Evolutionary conservation across 2,113 vertebrate genomes (phyloP).

Genomic region (Apaloderma vittatum): DNA sequence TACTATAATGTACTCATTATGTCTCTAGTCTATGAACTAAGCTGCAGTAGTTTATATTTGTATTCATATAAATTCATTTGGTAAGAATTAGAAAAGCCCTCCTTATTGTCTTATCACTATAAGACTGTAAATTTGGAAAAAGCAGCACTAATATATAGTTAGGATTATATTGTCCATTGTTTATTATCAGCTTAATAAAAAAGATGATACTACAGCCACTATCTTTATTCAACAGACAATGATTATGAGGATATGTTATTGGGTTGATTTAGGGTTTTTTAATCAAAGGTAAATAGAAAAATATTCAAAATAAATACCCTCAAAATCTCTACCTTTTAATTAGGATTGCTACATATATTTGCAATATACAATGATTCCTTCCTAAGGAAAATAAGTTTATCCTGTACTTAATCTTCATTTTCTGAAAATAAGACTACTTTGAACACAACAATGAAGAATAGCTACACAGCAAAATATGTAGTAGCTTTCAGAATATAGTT

Average conservation of each 20-base stretch:
- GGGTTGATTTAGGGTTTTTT: accelerated
- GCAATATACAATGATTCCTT: background rate
- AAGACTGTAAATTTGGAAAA: background rate
- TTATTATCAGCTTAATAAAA: background rate
- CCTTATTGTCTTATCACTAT: background rate
- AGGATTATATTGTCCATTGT: background rate
- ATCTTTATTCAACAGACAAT: background rate
- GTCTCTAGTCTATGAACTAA: background rate
- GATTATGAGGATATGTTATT: background rate
- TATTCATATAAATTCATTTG: background rate
- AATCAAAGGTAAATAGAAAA: background rate
- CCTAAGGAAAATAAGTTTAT: background rate
- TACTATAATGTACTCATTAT: background rate
- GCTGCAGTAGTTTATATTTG: background rate
- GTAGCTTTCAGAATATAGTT: background rate
- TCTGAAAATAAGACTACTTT: background rate
- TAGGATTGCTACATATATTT: background rate
- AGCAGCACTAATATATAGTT: background rate
- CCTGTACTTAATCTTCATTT: background rate
- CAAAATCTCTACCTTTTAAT: background rate
- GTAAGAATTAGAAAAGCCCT: background rate
- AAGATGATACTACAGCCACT: background rate
- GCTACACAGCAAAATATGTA: background rate
- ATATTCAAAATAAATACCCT: background rate
- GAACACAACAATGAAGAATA: background rate